A percentile compares a stretch with the other conserved stretches of the same genome.
Conservation (phyloP, 1,140 invertebrate genomes). For the Leguminivora glycinivorella region DNA sequence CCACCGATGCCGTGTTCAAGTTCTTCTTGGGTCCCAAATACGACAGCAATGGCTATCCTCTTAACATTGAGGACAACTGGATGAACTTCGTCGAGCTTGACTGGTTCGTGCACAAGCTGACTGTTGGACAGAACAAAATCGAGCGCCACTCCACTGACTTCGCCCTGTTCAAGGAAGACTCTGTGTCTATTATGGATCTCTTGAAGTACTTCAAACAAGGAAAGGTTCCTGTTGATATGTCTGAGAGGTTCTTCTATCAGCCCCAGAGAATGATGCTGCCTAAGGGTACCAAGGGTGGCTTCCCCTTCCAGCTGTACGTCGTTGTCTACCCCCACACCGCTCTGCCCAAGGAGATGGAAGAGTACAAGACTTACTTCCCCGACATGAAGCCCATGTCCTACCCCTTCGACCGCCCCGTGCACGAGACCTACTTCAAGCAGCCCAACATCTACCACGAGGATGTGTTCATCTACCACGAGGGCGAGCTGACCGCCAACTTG, state of each 20-base stretch:
- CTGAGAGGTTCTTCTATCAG: constrained; percentile 78
- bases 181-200: constrained; percentile 80
- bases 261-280: constrained; percentile 84
- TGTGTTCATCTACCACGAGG: constrained; percentile 82
- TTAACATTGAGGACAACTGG: constrained; percentile 80
- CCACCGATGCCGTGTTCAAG: constrained; percentile 79
- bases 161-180: constrained; percentile 81
- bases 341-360: constrained; percentile 43
- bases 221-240: constrained; percentile 76
- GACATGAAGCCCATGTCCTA: constrained; percentile 81
- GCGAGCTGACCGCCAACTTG: constrained; percentile 66
- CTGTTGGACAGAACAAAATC: constrained; percentile 83
- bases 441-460: constrained; percentile 84
- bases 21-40: constrained; percentile 82
- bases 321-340: constrained; percentile 79
- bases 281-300: constrained; percentile 82
- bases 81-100: constrained; percentile 85
- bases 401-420: constrained; percentile 83
- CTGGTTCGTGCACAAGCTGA: constrained; percentile 83
- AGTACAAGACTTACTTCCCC: constrained; percentile 52
- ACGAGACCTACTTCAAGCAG: constrained; percentile 79
- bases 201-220: constrained; percentile 80
- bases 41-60: constrained; percentile 76
- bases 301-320: constrained; percentile 83
- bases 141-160: constrained; percentile 85